A percentile compares a stretch with the other conserved stretches of the same genome.
Evolutionary conservation across 2,113 vertebrate species (phyloP).

Genomic region (Macaca mulatta): DNA sequence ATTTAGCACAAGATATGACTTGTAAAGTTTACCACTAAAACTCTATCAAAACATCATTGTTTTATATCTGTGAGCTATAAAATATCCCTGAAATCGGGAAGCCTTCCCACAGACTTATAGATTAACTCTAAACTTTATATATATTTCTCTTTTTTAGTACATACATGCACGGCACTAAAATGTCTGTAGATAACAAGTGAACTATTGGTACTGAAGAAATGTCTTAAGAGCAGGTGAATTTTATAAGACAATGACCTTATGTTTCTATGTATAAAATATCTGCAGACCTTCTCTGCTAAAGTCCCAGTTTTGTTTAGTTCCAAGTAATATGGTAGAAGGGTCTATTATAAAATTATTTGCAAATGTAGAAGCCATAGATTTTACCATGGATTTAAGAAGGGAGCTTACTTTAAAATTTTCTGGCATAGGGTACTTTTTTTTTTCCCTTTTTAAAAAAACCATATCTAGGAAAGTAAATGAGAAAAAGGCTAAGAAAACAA

Average conservation of each 20-base stretch:
- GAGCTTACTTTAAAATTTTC: background rate
- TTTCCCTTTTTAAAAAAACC: background rate
- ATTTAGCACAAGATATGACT: background rate
- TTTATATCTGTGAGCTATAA: background rate
- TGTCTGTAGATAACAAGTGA: background rate
- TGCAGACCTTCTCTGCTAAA: background rate
- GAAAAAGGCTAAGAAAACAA: background rate
- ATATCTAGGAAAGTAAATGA: background rate
- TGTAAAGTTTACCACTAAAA: background rate
- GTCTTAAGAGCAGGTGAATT: background rate
- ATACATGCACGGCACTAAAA: background rate
- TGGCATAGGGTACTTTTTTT: background rate
- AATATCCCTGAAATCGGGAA: background rate
- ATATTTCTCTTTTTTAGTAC: background rate
- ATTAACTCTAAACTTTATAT: background rate
- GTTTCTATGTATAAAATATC: background rate
- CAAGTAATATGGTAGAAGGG: background rate
- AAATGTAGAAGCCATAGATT: conserved; percentile 45
- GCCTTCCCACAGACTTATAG: background rate
- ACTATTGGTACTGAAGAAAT: background rate
- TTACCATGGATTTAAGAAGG: conserved; percentile 3
- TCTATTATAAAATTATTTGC: conserved; percentile 28
- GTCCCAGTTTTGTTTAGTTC: background rate
- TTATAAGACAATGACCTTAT: background rate
- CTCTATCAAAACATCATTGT: background rate